Base-by-base conservation (phyloP, 2,797 vertebrate species). In the Allobates femoralis region DNA sequence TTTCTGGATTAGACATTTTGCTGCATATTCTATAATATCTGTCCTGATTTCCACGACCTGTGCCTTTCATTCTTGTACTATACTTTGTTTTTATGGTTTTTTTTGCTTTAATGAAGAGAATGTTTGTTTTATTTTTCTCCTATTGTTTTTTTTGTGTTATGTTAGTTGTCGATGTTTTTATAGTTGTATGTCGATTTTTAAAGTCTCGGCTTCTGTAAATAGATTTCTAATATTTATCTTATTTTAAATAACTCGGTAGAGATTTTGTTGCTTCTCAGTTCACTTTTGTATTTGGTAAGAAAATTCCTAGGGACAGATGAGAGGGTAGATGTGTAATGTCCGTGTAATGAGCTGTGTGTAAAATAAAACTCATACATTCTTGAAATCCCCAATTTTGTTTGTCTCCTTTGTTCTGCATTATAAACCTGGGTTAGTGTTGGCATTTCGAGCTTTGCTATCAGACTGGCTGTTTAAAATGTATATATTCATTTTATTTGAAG, bases 221-320 rank as follows among this genome's bases (percentile, higher is more conserved):
- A 83, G 0, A 16, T 71, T 71, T 82, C 50, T 83, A 82, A 69
- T 82, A 86, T 87, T 69, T 67, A 87, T 60, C 75, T 83, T 84
- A 78, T 83, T 83, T 74, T 83, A 83, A 83, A 26, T 60, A 71
- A 26, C 30, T 51, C 37, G 28, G 8, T 81, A 71, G 64, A 53
- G 28, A 34, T 60, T 83, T 60, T 58, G 66, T 58, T 71, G 51
- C 66, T 83, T 74, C 41, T 83, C 58, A 37, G 81, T 60, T 60
- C 16, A 28, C 5, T 83, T 83, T 83, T 74, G 67, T 83, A 83
- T 73, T 73, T 83, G 51, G 69, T 67, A 58, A 60, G 5, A 62
- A 74, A 67, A 34, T 46, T 62, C 34, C 37, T 75, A 60, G 34
- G 18, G 81, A 15, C 46, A 16, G 34, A 74, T 74, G 56, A 62